Percentiles rank a stretch among this genome's conserved stretches.
Conservation (phyloP, 2,113 vertebrate genomes). For the Vidua chalybeata region DNA sequence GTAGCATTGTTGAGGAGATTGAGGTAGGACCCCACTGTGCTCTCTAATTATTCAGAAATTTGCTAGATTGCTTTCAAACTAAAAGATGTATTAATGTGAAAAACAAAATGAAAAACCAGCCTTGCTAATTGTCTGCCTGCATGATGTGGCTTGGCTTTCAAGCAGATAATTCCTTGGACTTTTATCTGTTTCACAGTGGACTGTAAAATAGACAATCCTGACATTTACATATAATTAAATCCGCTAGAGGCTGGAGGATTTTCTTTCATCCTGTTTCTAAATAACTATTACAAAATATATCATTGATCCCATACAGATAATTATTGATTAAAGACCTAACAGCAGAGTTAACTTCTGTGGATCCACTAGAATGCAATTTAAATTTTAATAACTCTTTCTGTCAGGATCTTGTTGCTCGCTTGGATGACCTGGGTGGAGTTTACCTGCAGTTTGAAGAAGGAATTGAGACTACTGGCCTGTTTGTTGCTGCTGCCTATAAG, state of each 20-base stretch:
- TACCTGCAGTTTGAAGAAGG: conserved; percentile 99
- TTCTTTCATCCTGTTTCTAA: not conserved
- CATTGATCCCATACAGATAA: not conserved
- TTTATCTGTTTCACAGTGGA: not conserved
- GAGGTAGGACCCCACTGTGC: conserved; percentile 78
- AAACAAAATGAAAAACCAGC: not conserved
- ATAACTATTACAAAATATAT: not conserved
- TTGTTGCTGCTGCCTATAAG: conserved; percentile 91
- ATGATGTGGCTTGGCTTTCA: not conserved
- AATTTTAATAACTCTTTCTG: not conserved
- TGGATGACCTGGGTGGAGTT: conserved; percentile 94
- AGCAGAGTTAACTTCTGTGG: not conserved
- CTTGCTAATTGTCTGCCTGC: not conserved
- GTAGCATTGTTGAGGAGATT: conserved; percentile 93
- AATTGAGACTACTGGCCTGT: conserved; percentile 91
- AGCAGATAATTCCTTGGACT: not conserved
- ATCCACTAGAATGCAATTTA: not conserved
- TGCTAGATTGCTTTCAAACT: not conserved
- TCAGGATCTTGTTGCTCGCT: conserved; percentile 94
- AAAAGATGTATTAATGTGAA: not conserved
- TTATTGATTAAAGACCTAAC: not conserved
- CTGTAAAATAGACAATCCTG: not conserved
- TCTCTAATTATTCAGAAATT: not conserved
- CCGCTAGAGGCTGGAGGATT: not conserved
- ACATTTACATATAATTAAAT: not conserved